These are phyloP conservation scores for Eidolon helvum DNA, from an alignment of 2,113 vertebrate genomes.

Conservation along the genomic window DNA sequence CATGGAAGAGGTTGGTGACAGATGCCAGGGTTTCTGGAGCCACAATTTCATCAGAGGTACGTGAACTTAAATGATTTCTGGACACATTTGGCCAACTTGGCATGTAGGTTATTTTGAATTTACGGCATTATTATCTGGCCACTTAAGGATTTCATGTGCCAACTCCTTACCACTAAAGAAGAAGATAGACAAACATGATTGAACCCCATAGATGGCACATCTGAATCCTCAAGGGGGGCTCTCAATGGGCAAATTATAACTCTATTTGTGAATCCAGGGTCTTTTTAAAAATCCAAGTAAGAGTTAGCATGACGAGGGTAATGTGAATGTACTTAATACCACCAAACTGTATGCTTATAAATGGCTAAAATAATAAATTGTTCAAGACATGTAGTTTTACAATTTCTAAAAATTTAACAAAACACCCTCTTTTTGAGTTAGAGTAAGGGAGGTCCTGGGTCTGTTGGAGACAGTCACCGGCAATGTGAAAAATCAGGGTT, in stretches of 20 bases:
- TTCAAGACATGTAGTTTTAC: background rate
- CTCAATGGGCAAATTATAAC: background rate
- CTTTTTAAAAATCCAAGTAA: background rate
- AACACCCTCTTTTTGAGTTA: background rate
- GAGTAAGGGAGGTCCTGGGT: background rate
- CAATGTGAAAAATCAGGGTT: background rate
- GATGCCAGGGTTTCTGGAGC: background rate
- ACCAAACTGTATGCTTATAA: background rate
- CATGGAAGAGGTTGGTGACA: background rate
- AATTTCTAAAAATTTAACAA: no score
- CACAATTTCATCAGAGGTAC: no score
- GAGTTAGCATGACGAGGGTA: background rate
- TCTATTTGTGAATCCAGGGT: background rate
- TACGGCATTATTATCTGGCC: no score
- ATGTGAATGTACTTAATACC: background rate
- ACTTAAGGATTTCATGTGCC: no score
- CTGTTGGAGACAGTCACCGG: constrained; percentile 12
- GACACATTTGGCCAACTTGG: no score
- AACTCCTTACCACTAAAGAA: no score
- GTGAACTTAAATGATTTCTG: no score
- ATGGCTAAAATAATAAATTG: background rate
- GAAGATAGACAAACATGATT: no score
- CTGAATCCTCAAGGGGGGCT: background rate
- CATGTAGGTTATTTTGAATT: no score
- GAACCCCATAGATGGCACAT: background rate